Evolutionary conservation across 2,797 vertebrate species (phyloP).

Genomic region (Lepilemur ruficaudatus): DNA sequence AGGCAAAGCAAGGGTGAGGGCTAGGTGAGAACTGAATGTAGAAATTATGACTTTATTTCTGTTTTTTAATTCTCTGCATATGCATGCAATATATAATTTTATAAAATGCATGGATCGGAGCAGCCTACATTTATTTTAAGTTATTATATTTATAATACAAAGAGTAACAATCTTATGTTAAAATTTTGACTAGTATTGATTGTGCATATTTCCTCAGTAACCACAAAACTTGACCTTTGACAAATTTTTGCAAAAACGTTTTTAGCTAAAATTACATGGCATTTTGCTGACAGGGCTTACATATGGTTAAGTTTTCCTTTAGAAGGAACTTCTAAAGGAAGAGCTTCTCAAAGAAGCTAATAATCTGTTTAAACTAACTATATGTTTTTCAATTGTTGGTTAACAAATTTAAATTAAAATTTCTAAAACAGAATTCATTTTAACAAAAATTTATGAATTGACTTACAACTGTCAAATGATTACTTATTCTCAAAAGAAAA

Average conservation of each 20-base stretch:
- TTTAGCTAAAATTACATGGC: neutral
- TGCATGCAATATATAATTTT: neutral
- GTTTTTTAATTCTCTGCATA: neutral
- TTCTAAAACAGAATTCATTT: neutral
- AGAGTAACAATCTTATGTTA: neutral
- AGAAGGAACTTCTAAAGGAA: neutral
- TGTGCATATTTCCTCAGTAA: neutral
- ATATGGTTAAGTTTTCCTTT: neutral
- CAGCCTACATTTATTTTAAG: neutral
- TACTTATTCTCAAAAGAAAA: neutral
- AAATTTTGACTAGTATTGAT: neutral
- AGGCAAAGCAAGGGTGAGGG: neutral
- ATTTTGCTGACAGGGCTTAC: neutral
- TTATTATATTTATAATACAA: neutral
- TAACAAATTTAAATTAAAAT: neutral
- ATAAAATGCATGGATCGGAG: neutral
- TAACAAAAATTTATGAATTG: neutral
- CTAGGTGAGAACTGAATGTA: neutral
- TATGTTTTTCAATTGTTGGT: neutral
- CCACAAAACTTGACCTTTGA: too few relatives aligned
- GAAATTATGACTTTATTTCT: neutral
- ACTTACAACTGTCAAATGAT: neutral
- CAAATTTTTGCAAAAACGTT: neutral
- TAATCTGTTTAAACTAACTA: neutral
- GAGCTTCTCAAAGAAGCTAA: neutral